phyloP scores from a whole-genome alignment of 2,888 invertebrate genomes.

The Noctua comes region DNA sequence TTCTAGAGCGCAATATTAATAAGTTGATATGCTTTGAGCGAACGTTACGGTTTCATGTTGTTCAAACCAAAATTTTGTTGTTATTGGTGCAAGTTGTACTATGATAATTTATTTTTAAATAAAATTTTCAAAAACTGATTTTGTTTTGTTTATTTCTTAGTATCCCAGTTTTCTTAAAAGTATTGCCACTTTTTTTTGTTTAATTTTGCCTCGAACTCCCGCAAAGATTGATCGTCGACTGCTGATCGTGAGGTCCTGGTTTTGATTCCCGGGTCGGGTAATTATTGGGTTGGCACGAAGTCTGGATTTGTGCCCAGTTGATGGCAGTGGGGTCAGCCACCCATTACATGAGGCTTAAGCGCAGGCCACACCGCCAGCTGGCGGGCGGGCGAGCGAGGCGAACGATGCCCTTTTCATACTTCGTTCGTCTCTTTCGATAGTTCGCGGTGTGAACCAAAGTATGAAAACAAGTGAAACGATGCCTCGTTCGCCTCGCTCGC shows the following conservation, averaged over 20 bases:
- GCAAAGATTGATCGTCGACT: neutral
- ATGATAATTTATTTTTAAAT: conserved; percentile 90
- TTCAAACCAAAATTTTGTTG: conserved; percentile 90
- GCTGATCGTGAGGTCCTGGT: neutral
- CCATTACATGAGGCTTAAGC: too few species aligned
- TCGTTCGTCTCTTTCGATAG: too few species aligned
- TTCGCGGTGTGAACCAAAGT: too few species aligned
- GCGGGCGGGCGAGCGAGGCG: too few species aligned
- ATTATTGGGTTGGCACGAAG: neutral
- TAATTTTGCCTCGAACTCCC: neutral
- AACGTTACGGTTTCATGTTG: conserved; percentile 86
- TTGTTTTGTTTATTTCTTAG: conserved; percentile 58
- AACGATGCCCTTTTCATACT: too few species aligned
- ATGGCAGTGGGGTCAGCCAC: too few species aligned
- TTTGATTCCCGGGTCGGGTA: neutral
- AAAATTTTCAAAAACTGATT: conserved; percentile 80
- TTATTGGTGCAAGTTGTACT: conserved; percentile 90
- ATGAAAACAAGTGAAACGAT: too few species aligned
- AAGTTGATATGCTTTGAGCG: conserved; percentile 85
- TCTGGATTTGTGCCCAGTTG: neutral
- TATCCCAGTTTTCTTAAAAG: neutral
- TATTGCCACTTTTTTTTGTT: neutral
- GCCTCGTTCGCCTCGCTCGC: too few species aligned
- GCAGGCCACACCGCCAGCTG: too few species aligned
- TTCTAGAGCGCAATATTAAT: conserved; percentile 78